A percentile compares a stretch with the other conserved stretches of the same genome.
phyloP scores from a whole-genome alignment of 2,888 invertebrate genomes.

The Andrena flavipes region DNA sequence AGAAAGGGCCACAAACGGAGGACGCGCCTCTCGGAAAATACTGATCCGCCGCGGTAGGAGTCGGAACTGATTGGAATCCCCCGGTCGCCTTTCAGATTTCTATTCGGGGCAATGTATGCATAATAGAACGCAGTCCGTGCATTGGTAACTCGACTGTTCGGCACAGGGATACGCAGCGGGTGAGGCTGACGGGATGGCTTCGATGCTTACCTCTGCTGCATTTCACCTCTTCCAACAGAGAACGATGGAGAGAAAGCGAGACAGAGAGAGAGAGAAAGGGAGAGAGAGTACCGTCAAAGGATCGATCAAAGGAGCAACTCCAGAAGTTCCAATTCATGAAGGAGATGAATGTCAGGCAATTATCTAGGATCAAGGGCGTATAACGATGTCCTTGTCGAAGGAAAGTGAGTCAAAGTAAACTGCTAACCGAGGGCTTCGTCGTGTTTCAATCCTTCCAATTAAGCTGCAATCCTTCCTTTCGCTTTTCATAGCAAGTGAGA shows the following conservation, averaged over 20 bases:
- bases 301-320: no score
- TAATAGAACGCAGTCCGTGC: constrained; percentile 47
- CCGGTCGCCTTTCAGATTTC: constrained; percentile 48
- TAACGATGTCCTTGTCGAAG: background rate
- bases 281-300: no score
- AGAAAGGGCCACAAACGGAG: constrained; percentile 11
- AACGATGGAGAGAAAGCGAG: background rate
- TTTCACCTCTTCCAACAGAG: background rate
- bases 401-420: no score
- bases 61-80: constrained; percentile 36
- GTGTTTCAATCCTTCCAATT: no score
- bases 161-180: background rate
- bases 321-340: background rate
- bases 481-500: no score
- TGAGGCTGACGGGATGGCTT: background rate
- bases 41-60: constrained; percentile 23
- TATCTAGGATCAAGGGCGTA: constrained; percentile 1
- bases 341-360: background rate
- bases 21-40: constrained; percentile 21
- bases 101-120: constrained; percentile 43
- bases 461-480: no score
- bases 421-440: no score
- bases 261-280: no score
- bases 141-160: background rate
- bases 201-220: background rate